These are phyloP conservation scores for Spongilla lacustris DNA, from an alignment of 37 sponge, comb jelly and placozoan species.

Conservation along the genomic window DNA sequence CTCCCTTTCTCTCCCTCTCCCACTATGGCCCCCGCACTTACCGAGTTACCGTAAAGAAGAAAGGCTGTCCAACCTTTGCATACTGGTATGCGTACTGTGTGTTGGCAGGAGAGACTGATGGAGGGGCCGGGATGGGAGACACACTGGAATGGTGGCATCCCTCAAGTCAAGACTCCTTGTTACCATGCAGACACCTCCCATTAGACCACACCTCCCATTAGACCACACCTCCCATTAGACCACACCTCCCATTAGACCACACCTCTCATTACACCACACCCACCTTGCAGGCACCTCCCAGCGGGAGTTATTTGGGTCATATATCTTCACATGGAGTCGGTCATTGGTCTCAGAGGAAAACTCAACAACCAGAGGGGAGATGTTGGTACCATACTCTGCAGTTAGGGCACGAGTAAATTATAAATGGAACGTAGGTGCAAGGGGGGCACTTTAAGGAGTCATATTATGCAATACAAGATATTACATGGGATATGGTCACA, in stretches of 20 bases:
- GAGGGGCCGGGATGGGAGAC: conserved; percentile 48
- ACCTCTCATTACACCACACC: neutral
- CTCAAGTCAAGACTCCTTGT: too few species aligned
- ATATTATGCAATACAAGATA: too few species aligned
- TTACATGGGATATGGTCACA: too few species aligned
- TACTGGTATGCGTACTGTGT: conserved; percentile 46
- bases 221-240: neutral
- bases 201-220: neutral
- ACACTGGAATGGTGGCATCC: neutral
- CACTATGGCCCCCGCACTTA: neutral
- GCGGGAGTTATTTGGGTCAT: conserved; percentile 77
- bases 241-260: neutral
- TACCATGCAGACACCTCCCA: too few species aligned
- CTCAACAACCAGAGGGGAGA: conserved; percentile 64
- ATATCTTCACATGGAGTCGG: conserved; percentile 83
- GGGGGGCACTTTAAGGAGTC: too few species aligned
- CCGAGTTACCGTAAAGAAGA: conserved; percentile 79
- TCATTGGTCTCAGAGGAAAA: conserved; percentile 65
- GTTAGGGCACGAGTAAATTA: neutral
- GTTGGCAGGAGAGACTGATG: conserved; percentile 26
- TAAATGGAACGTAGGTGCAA: too few species aligned
- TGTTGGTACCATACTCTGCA: conserved; percentile 53
- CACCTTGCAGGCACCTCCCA: conserved; percentile 90
- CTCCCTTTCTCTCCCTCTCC: too few species aligned
- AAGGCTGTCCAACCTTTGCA: conserved; percentile 64